Evolutionary conservation across 2,113 vertebrate species (phyloP), one percentile per base, ranked within the genome.

Genomic region (Riparia riparia): DNA sequence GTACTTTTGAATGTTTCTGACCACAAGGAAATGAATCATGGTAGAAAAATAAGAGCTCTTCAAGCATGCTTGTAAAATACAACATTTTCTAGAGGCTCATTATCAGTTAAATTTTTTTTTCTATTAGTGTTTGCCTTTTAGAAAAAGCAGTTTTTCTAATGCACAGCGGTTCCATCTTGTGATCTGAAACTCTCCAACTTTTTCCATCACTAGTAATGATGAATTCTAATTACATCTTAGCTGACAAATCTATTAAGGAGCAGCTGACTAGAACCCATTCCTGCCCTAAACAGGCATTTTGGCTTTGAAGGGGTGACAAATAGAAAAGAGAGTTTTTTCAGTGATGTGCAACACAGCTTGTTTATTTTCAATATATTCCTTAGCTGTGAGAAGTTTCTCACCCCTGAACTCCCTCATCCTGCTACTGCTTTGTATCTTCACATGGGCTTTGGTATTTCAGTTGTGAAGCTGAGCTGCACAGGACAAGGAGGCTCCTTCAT

Each of bases 281-380:
- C 86, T 91, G 28, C 31, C 91, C 66, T 94, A 94, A 95, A 72
- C 20, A 95, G 94, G 91, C 22, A 1, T 91, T 92, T 89, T 89
- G 54, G 63, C 63, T 83, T 72, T 87, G 78, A 91, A 79, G 49
- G 31, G 28, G 20, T 74, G 45, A 84, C 61, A 53, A 94, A 86
- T 91, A 95, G 81, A 73, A 92, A 77, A 65, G 17, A 51, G 1
- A 49, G 20, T 82, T 87, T 82, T 94, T 74, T 82, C 58, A 85
- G 41, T 49, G 49, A 61, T 69, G 42, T 54, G n/a, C 53, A 86
- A 71, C 60, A 79, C 31, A 10, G 5, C 16, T 39, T 68, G 71
- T 80, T 86, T 94, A 72, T 84, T 96, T 90, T 82, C 82, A 69
- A 31, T 45, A 41, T 32, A 19, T 85, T 93, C 45, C 66, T 64